These are phyloP conservation scores for Schizopygopsis malacanthus DNA, from an alignment of 2,797 vertebrate species.

Conservation along the genomic window DNA sequence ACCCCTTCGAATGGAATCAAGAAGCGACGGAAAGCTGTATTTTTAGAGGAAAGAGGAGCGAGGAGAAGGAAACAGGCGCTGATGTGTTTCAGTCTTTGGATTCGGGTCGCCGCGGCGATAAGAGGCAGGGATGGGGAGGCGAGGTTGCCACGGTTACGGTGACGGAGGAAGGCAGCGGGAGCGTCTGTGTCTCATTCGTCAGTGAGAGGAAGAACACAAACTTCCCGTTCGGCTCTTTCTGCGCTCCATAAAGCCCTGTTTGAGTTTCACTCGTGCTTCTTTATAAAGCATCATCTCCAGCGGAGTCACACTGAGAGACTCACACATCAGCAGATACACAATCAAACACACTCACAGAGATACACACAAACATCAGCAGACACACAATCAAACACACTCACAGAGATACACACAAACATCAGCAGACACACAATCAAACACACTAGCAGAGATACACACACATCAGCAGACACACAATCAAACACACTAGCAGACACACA, in stretches of 20 bases:
- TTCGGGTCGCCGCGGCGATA: neutral
- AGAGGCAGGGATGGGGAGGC: neutral
- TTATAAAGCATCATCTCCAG: neutral
- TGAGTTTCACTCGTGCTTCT: neutral
- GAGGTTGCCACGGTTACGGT: conserved; percentile 53
- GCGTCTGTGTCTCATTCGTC: conserved; percentile 27
- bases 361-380: too few species aligned
- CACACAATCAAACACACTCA: too few species aligned
- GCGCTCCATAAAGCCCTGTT: neutral
- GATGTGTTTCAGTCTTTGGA: conserved; percentile 20
- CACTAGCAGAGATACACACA: too few species aligned
- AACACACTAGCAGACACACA: too few species aligned
- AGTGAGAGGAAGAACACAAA: conserved; percentile 33
- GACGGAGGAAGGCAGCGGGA: conserved; percentile 34
- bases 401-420: too few species aligned
- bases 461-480: too few species aligned
- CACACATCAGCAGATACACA: neutral
- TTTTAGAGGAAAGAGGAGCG: neutral
- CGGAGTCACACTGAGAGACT: neutral
- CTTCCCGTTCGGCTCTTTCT: neutral
- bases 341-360: neutral
- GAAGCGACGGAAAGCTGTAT: neutral
- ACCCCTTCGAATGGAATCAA: neutral
- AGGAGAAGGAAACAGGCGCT: neutral
- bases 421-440: too few species aligned